These are phyloP conservation scores for Himalopsyche japonica DNA, from an alignment of 2,888 invertebrate species.

Conservation along the genomic window DNA sequence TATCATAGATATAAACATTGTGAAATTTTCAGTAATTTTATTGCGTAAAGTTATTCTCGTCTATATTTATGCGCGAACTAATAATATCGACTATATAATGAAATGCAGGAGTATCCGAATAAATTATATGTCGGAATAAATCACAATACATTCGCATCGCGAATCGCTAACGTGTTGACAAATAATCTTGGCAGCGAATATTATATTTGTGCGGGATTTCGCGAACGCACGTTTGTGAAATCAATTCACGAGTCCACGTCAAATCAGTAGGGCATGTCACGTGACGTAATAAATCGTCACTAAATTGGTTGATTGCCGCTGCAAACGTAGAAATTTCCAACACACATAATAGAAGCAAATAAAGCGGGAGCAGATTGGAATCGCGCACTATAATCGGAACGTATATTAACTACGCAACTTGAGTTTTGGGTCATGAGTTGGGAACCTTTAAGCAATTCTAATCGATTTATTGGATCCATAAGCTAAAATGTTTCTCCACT, in stretches of 20 bases:
- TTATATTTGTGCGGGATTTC: neutral
- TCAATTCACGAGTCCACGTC: constrained; percentile 1
- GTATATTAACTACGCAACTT: neutral
- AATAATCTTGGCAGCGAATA: neutral
- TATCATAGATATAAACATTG: no score
- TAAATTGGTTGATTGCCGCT: constrained; percentile 2
- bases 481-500: no score
- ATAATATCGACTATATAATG: no score
- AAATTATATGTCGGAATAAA: neutral
- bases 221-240: neutral
- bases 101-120: no score
- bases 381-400: neutral
- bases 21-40: no score
- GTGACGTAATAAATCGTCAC: constrained; percentile 22
- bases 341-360: neutral
- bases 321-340: constrained; percentile 4
- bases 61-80: no score
- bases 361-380: constrained; percentile 2
- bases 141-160: neutral
- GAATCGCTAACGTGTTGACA: neutral
- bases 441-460: no score
- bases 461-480: no score
- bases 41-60: no score
- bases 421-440: neutral
- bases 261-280: constrained; percentile 17